A percentile compares a stretch with the other conserved stretches of the same genome.
Evolutionary conservation across 2,113 vertebrate genomes (phyloP).

Genomic region (Sterrhoptilus dennistouni): DNA sequence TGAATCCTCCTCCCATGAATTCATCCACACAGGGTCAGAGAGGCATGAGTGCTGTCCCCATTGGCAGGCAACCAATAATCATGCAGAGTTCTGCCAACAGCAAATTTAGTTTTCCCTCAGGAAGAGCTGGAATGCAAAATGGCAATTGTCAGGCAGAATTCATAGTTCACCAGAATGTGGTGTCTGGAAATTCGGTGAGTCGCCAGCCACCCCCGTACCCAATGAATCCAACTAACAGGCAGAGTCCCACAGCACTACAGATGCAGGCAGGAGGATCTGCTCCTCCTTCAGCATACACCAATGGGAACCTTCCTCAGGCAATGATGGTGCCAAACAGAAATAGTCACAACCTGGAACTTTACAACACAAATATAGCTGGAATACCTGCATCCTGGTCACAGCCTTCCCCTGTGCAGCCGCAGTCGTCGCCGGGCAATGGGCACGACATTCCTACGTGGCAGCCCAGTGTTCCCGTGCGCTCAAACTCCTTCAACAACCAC

Average conservation of each 20-base stretch:
- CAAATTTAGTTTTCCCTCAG: slow-evolving; percentile 87
- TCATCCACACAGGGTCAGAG: slow-evolving; percentile 83
- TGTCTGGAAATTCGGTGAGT: slow-evolving; percentile 72
- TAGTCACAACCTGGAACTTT: slow-evolving; percentile 93
- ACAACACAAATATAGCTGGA: slow-evolving; percentile 77
- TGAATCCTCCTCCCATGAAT: slow-evolving; percentile 73
- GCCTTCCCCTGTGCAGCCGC: slow-evolving; percentile 76
- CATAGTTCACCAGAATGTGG: slow-evolving; percentile 79
- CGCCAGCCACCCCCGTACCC: slow-evolving; percentile 92
- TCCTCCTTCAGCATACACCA: slow-evolving; percentile 82
- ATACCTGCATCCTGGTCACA: slow-evolving; percentile 86
- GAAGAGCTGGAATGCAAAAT: slow-evolving; percentile 86
- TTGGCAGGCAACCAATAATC: slow-evolving; percentile 93
- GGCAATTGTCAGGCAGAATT: slow-evolving; percentile 86
- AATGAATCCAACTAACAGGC: slow-evolving; percentile 83
- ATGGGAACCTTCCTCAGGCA: slow-evolving; percentile 85
- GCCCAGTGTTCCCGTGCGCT: slow-evolving; percentile 84
- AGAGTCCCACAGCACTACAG: slow-evolving; percentile 87
- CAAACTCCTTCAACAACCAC: slow-evolving; percentile 93
- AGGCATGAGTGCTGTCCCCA: slow-evolving; percentile 85
- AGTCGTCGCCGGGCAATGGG: slow-evolving; percentile 78
- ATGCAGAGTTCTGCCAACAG: slow-evolving; percentile 88
- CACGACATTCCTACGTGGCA: slow-evolving; percentile 89
- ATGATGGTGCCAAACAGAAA: slow-evolving; percentile 89
- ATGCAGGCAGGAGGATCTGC: slow-evolving; percentile 84